Evolutionary conservation across 2,797 vertebrate species (phyloP), one percentile per base, ranked within the genome.

Genomic region (Hemitrygon akajei): DNA sequence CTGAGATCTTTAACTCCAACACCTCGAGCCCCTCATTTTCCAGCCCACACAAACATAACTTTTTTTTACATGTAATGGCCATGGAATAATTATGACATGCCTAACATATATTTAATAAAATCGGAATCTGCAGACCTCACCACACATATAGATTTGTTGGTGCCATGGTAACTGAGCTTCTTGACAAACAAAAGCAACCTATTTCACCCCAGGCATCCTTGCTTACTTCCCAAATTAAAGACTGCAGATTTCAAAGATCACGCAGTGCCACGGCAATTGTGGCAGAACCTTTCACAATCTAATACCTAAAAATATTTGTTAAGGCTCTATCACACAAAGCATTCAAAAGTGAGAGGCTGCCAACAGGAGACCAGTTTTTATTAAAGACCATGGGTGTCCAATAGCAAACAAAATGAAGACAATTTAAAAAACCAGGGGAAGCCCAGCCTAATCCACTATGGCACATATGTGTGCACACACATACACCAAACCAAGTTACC

Each of bases 201-300:
- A 69, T 92, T 47, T 73, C 37, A 3, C 91, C 71, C 37, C 34
- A 92, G 37, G 91, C 69, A 71, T 37, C 22, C 69, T 92, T 27
- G 37, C 34, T 40, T 56, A 47, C 91, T 27, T 56, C 40, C 69
- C 91, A 92, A 92, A 71, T 89, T 89, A 63, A 60, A 89, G 60
- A 25, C 86, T 69, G 86, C 86, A 89, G 69, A 89, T 75, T 73
- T 75, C 69, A 92, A 92, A 92, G 91, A 92, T 92, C 91, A 91
- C 11, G 66, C 66, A 30, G 91, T 92, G 34, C 75, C 91, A 92
- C 69, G 75, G 91, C 12, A 34, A 56, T 30, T 56, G 40, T 14
- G 40, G 91, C 91, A 92, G 91, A 75, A 56, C 37, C 25, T 75
- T 75, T 92, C 91, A 73, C 69, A 37, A 71, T 37, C 86, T 89